Evolutionary conservation across 2,888 invertebrate species (phyloP).

Genomic region (Oligia latruncula): DNA sequence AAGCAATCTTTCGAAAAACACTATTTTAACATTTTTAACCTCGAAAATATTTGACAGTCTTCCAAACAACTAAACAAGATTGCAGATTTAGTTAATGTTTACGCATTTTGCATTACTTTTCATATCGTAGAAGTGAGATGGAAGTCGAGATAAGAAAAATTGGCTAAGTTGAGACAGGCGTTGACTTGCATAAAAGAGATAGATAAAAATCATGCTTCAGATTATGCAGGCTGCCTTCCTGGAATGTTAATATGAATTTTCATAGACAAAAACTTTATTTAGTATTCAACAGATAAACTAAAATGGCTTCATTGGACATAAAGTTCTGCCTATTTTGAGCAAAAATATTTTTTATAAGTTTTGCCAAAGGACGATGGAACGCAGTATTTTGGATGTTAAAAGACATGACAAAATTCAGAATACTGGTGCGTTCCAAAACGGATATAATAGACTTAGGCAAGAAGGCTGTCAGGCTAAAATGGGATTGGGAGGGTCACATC

Average conservation of each 20-base stretch:
- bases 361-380: too few relatives aligned
- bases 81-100: neutral
- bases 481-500: too few relatives aligned
- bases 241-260: neutral
- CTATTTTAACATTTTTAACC: conserved; percentile 13
- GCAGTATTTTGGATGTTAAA: too few relatives aligned
- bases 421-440: too few relatives aligned
- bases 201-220: conserved; percentile 9
- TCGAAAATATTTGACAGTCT: conserved; percentile 28
- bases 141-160: conserved; percentile 11
- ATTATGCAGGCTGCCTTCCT: neutral
- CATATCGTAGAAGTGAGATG: conserved; percentile 22
- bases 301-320: neutral
- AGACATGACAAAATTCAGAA: too few relatives aligned
- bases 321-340: neutral
- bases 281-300: neutral
- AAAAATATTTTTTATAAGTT: too few relatives aligned
- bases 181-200: conserved; percentile 20
- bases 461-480: too few relatives aligned
- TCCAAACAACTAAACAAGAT: conserved; percentile 27
- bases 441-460: too few relatives aligned
- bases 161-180: neutral
- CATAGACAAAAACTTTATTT: conserved; percentile 1
- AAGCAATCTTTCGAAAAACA: conserved; percentile 6
- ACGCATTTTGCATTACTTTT: conserved; percentile 10